These are phyloP conservation scores for Tiliacea citrago DNA, from an alignment of 2,888 invertebrate species.

Conservation along the genomic window DNA sequence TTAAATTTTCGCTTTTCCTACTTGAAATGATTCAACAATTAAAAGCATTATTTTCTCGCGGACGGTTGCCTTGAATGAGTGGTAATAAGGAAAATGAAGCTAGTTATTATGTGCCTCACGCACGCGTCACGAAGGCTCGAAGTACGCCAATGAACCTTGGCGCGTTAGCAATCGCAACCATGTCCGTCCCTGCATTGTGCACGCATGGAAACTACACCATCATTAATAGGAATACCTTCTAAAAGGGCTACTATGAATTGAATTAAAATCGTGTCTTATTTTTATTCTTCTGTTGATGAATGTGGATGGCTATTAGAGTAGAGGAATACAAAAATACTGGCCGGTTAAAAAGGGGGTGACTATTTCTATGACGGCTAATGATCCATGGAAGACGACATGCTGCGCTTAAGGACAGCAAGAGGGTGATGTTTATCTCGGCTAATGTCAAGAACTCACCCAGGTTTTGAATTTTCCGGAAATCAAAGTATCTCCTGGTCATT, in stretches of 20 bases:
- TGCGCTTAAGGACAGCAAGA: too few species aligned
- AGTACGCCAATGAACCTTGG: constrained; percentile 60
- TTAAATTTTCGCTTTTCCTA: constrained; percentile 27
- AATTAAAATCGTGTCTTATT: neutral
- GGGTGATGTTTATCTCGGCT: neutral
- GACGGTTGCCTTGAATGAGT: constrained; percentile 54
- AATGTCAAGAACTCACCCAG: neutral
- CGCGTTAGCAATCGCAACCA: constrained; percentile 56
- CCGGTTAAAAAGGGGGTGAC: neutral
- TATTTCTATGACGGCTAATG: neutral
- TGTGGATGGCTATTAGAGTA: neutral
- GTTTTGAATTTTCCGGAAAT: neutral
- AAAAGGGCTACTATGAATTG: constrained; percentile 32
- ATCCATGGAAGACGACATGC: neutral
- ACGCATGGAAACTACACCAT: constrained; percentile 50
- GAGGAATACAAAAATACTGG: neutral
- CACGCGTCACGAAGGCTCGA: constrained; percentile 50
- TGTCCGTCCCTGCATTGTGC: constrained; percentile 39
- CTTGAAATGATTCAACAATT: constrained; percentile 57
- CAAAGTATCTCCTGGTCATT: neutral
- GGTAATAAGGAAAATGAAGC: constrained; percentile 61
- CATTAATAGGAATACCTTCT: constrained; percentile 52
- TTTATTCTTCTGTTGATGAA: neutral
- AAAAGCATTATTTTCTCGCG: constrained; percentile 55
- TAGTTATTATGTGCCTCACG: constrained; percentile 62